Evolutionary conservation across 2,113 vertebrate genomes (phyloP), one percentile per base, ranked within the genome.

Genomic region (Ctenodactylus gundi): DNA sequence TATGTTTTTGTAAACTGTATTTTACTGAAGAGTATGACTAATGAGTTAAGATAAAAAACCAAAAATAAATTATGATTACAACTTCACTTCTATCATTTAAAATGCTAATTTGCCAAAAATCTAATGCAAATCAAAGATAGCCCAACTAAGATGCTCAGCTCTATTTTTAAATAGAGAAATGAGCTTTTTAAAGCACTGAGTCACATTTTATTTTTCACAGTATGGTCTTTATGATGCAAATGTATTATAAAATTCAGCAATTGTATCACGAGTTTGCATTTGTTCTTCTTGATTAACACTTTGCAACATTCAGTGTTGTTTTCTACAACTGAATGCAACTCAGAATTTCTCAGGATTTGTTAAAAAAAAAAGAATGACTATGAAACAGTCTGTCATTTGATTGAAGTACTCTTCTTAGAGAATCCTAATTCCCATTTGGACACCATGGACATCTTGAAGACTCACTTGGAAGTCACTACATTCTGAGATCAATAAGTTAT

Each of bases 11-110:
- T 85, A 94, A 95, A 77, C 14, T 94, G 36, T 73, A 41, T 87
- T 82, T 93, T 46, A 68, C 21, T 85, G 82, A 91, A 75, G 57
- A 53, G 46, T 84, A 85, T 91, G 65, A 93, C 55, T 94, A 95
- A 92, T 92, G 53, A 97, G 60, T 90, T 92, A 92, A 96, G 92
- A 89, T 31, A 80, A 94, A 84, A 92, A 49, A 75, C 60, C 85
- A 73, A 88, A 96, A 91, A 53, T 65, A 85, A 93, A 75, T 82
- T 81, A 73, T 72, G 60, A 85, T 57, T 93, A 65, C n/a, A 94
- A 82, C 39, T 93, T 90, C 72, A 83, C 44, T 78, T 84, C 67
- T 91, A 46, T 87, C 60, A 85, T 94, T 93, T 53, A 86, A 64
- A 96, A 80, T 51, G 36, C 81, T 94, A 87, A 51, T 84, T 36